These are phyloP conservation scores for Catharus minimus DNA, from an alignment of 2,113 vertebrate species.

Conservation along the genomic window DNA sequence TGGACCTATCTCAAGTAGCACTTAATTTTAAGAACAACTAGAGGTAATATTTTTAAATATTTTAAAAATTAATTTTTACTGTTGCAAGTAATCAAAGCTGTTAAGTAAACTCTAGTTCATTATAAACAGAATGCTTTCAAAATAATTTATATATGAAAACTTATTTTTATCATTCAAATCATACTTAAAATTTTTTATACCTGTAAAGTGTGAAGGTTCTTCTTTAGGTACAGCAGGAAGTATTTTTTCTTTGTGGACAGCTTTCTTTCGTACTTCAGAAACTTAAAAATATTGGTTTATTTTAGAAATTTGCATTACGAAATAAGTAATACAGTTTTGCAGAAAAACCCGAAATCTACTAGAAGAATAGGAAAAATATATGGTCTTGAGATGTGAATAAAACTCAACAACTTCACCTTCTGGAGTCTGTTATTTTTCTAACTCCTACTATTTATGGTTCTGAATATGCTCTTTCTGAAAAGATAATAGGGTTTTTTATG, in stretches of 20 bases:
- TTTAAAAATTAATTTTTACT: background rate
- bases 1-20: background rate
- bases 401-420: background rate
- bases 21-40: background rate
- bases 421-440: background rate
- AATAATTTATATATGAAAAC: background rate
- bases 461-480: background rate
- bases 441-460: background rate
- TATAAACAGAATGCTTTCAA: background rate
- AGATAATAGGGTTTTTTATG: fast-evolving
- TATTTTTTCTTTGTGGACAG: background rate
- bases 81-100: background rate
- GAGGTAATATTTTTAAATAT: background rate
- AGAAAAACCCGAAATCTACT: background rate
- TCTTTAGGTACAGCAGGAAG: conserved; percentile 15
- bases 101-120: background rate
- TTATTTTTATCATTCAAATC: background rate
- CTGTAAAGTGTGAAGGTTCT: background rate
- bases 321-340: background rate
- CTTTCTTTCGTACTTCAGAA: conserved; percentile 23
- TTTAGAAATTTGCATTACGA: conserved; percentile 27
- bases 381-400: background rate
- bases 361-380: background rate
- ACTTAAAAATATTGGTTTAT: conserved; percentile 38
- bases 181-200: background rate